Evolutionary conservation across 2,797 vertebrate genomes (phyloP), one percentile per base, ranked within the genome.

Genomic region (Corythornis leucogaster): DNA sequence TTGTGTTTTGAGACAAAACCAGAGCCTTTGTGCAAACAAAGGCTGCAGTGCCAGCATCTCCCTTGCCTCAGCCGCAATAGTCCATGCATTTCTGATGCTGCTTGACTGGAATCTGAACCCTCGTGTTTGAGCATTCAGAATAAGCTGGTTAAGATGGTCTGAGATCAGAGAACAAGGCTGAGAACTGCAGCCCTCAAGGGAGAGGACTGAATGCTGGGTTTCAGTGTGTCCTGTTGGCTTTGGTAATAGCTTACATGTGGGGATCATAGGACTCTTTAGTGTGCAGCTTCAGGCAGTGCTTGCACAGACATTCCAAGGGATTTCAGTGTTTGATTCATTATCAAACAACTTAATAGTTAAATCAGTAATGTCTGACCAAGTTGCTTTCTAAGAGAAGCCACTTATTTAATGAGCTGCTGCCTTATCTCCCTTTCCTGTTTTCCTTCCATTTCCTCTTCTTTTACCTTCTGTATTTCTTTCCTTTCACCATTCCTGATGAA

Each of bases 11-110:
- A 80, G 62, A 85, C 46, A 64, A 75, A 93, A 78, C 42, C 22
- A 71, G 70, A 92, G 55, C 28, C 59, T 71, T 87, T 84, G n/a
- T 68, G 61, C 74, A 74, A 92, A 91, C 67, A 91, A 70, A 31
- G 22, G 26, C 31, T 71, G 77, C 43, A 66, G 20, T 87, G 89
- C 94, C 89, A 89, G 80, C 30, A 74, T 76, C 76, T 75, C 57
- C 42, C 58, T 92, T 82, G 62, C 66, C 66, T 90, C 45, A 66
- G 64, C 71, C 78, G 61, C 53, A 70, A 31, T 16, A 90, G 68
- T 63, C 79, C 42, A 18, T 53, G 40, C 5, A 13, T 63, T 48
- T 5, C 18, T 84, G 33, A 24, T 12, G 48, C 45, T 77, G 70
- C 55, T 74, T 3, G 2, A 42, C 45, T 76, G 70, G 67, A 79